These are phyloP conservation scores for Centrocercus urophasianus DNA, from an alignment of 2,113 vertebrate species.

Conservation along the genomic window DNA sequence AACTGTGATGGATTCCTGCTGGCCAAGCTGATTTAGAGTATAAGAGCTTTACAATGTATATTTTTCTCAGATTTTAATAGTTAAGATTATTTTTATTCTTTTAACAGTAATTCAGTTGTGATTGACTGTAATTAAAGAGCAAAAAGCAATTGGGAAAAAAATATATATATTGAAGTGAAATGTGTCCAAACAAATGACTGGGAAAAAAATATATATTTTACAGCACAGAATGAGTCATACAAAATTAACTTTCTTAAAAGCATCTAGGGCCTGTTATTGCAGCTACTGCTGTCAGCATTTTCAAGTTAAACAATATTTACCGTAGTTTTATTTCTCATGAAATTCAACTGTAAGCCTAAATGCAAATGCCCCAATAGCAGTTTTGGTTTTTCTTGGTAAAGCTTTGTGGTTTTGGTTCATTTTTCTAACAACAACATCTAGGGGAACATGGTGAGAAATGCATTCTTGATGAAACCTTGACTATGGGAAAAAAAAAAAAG, in stretches of 20 bases:
- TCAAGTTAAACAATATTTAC: slow-evolving; percentile 42
- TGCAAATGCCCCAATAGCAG: not conserved
- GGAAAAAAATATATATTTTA: not conserved
- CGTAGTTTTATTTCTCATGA: slow-evolving; percentile 16
- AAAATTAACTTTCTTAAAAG: slow-evolving; percentile 54
- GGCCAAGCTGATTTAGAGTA: not conserved
- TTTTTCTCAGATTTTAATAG: not conserved
- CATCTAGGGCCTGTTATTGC: slow-evolving; percentile 15
- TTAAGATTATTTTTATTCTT: not conserved
- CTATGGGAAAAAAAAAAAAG: not conserved
- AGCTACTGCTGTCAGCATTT: slow-evolving; percentile 45
- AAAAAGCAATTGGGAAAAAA: not conserved
- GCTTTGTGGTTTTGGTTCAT: not conserved
- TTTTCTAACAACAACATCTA: not conserved
- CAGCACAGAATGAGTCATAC: slow-evolving; percentile 24
- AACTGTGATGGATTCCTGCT: not conserved
- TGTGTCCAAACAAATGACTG: not conserved
- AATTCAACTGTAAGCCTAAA: slow-evolving; percentile 1
- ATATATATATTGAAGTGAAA: not conserved
- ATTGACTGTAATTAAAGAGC: not conserved
- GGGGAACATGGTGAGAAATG: not conserved
- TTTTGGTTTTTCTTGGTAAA: not conserved
- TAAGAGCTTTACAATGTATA: not conserved
- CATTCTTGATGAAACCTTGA: not conserved
- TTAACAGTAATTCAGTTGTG: not conserved